Percentiles rank a stretch among this genome's conserved stretches.
Evolutionary conservation across 2,888 invertebrate species (phyloP).

Genomic region (Seira sanloemensis): DNA sequence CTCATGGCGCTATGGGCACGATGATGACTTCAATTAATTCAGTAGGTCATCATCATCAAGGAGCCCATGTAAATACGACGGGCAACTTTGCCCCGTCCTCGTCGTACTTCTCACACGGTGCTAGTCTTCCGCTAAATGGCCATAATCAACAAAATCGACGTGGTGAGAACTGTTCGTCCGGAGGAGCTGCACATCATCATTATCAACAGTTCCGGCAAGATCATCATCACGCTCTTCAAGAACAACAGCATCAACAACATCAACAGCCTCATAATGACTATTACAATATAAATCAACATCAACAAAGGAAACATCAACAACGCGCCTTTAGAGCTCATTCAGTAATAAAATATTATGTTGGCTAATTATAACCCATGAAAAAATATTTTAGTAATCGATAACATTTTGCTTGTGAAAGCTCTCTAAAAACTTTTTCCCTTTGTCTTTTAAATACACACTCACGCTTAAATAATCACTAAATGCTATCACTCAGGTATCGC

Average conservation of each 20-base stretch:
- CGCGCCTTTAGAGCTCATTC: slow-evolving; percentile 66
- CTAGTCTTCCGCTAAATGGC: slow-evolving; percentile 49
- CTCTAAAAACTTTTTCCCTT: no score
- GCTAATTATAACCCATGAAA: no score
- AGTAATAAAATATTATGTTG: slow-evolving; percentile 59
- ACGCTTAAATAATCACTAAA: no score
- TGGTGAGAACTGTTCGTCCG: slow-evolving; percentile 8
- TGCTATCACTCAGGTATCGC: no score
- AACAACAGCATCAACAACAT: slow-evolving; percentile 52
- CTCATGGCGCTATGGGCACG: not conserved
- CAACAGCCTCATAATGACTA: slow-evolving; percentile 53
- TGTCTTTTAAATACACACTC: no score
- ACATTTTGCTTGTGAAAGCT: no score
- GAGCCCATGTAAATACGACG: slow-evolving; percentile 44
- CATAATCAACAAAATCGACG: slow-evolving; percentile 46
- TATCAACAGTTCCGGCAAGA: slow-evolving; percentile 53
- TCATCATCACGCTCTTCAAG: slow-evolving; percentile 56
- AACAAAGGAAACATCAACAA: slow-evolving; percentile 45
- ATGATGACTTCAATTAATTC: slow-evolving; percentile 12
- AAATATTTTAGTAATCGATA: no score
- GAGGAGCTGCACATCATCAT: slow-evolving; percentile 46
- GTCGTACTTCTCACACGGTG: slow-evolving; percentile 44
- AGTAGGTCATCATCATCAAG: slow-evolving; percentile 52
- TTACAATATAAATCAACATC: slow-evolving; percentile 57
- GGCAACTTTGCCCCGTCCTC: slow-evolving; percentile 27